Conservation (phyloP, 2,888 invertebrate species). For the Bhutanitis thaidina region DNA sequence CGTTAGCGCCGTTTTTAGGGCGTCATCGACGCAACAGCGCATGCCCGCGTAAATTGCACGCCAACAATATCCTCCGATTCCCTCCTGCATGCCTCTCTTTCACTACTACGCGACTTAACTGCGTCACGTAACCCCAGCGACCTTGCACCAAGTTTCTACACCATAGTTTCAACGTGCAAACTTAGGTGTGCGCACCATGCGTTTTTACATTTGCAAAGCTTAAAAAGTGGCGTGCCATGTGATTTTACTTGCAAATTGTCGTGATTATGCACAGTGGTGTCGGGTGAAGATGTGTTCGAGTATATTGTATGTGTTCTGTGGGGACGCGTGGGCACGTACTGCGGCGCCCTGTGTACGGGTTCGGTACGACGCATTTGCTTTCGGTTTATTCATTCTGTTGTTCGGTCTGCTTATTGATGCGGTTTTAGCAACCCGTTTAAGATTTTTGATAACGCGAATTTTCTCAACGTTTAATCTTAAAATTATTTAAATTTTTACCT, state of each 20-base stretch:
- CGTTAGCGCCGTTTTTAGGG: constrained; percentile 67
- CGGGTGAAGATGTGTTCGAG: constrained; percentile 65
- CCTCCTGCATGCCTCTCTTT: constrained; percentile 6
- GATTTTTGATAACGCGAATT: too few relatives aligned
- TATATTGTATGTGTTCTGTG: constrained; percentile 66
- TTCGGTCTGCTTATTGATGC: not conserved
- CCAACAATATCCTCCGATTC: constrained; percentile 7
- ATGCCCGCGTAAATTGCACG: constrained; percentile 59
- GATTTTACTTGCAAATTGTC: constrained; percentile 73
- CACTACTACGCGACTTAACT: constrained; percentile 11
- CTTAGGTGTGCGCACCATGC: constrained; percentile 50
- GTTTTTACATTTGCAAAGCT: constrained; percentile 64
- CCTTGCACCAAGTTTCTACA: constrained; percentile 53
- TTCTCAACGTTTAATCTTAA: too few relatives aligned
- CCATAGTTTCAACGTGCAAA: constrained; percentile 27
- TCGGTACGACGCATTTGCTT: constrained; percentile 15
- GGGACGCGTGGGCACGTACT: constrained; percentile 58
- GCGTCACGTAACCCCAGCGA: constrained; percentile 37
- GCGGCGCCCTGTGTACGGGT: constrained; percentile 4
- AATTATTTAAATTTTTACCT: too few relatives aligned
- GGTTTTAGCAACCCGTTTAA: not conserved
- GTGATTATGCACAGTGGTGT: constrained; percentile 69
- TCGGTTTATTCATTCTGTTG: not conserved
- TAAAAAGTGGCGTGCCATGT: constrained; percentile 63
- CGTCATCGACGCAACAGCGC: constrained; percentile 71